These are phyloP conservation scores for Epicauta chinensis DNA, from an alignment of 1,140 invertebrate genomes.

Conservation along the genomic window DNA sequence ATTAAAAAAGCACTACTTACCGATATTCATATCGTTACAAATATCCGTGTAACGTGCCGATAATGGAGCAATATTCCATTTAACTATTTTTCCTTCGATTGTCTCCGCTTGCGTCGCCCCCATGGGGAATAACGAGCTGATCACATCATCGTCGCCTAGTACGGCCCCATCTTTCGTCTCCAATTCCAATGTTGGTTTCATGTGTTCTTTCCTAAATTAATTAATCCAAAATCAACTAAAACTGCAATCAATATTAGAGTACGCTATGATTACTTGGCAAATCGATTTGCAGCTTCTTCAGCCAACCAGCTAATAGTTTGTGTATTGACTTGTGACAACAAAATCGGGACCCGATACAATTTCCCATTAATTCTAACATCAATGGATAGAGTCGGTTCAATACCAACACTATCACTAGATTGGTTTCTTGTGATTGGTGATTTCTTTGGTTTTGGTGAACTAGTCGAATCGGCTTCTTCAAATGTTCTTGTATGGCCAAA, in stretches of 20 bases:
- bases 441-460: not conserved
- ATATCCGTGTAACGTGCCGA: slow-evolving; percentile 58
- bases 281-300: slow-evolving; percentile 60
- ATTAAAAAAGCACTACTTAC: too few relatives aligned
- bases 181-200: slow-evolving; percentile 55
- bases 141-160: slow-evolving; percentile 55
- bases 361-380: slow-evolving; percentile 59
- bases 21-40: slow-evolving; percentile 50
- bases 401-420: not conserved
- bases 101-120: slow-evolving; percentile 42
- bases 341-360: slow-evolving; percentile 56
- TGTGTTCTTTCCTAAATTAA: slow-evolving; percentile 53
- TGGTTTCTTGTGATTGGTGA: slow-evolving; percentile 1
- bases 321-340: slow-evolving; percentile 50
- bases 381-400: slow-evolving; percentile 42
- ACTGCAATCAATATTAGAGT: too few relatives aligned
- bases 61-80: slow-evolving; percentile 57
- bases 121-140: slow-evolving; percentile 51
- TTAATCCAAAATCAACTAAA: slow-evolving; percentile 1
- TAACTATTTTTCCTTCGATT: slow-evolving; percentile 52
- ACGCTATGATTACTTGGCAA: slow-evolving; percentile 54
- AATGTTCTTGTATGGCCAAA: slow-evolving; percentile 16
- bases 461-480: slow-evolving; percentile 20
- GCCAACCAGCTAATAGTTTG: slow-evolving; percentile 62
- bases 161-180: slow-evolving; percentile 61